Conservation (phyloP, 2,113 vertebrate species). For the Xyliphius kryptos region DNA sequence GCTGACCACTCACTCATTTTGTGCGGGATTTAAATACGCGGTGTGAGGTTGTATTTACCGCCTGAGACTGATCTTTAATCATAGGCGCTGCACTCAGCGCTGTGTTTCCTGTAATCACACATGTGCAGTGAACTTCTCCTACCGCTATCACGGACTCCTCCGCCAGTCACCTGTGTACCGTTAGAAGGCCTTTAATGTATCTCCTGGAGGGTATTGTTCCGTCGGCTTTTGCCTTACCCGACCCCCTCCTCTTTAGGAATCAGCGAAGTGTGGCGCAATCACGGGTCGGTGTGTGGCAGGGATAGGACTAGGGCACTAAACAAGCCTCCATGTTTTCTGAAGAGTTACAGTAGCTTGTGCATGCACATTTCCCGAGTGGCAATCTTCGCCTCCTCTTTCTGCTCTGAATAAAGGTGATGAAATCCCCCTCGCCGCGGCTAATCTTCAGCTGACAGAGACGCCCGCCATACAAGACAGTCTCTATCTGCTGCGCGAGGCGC, state of each 20-base stretch:
- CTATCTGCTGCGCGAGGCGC: constrained; percentile 45
- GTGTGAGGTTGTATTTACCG: constrained; percentile 28
- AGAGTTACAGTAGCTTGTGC: constrained; percentile 46
- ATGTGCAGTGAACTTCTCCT: constrained; percentile 39
- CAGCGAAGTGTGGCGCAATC: constrained; percentile 45
- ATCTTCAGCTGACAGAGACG: constrained; percentile 49
- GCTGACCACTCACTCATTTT: constrained; percentile 36
- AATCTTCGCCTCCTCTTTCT: constrained; percentile 45
- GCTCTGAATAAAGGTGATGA: constrained; percentile 48
- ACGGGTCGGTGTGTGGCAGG: constrained; percentile 38
- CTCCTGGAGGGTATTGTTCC: constrained; percentile 42
- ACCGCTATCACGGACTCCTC: constrained; percentile 44
- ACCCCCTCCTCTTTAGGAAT: constrained; percentile 27
- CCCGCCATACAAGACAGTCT: constrained; percentile 42
- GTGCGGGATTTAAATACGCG: constrained; percentile 38
- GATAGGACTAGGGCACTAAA: constrained; percentile 34
- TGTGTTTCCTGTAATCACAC: constrained; percentile 40
- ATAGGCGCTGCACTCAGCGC: constrained; percentile 33
- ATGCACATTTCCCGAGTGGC: constrained; percentile 47
- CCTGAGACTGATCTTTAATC: constrained; percentile 32
- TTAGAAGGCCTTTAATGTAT: constrained; percentile 47
- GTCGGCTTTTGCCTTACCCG: no score
- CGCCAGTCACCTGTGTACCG: constrained; percentile 42
- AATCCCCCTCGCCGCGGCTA: constrained; percentile 47
- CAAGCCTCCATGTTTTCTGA: constrained; percentile 25